These are phyloP conservation scores for Squalus acanthias DNA, from an alignment of 2,797 vertebrate species.

Conservation along the genomic window DNA sequence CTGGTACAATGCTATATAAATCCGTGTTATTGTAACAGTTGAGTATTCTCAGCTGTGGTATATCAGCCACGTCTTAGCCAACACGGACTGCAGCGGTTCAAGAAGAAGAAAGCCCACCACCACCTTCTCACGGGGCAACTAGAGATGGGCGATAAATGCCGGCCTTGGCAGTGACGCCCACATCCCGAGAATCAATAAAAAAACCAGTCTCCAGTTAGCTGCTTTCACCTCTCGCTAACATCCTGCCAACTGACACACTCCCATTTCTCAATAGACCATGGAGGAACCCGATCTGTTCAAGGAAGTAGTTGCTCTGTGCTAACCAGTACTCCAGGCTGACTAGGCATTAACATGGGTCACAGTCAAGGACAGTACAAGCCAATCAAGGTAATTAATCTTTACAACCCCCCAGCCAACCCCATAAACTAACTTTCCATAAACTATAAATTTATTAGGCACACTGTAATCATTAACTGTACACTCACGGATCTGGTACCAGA, in stretches of 20 bases:
- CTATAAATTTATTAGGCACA: slow-evolving; percentile 44
- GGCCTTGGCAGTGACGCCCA: not conserved
- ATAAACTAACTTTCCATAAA: slow-evolving; percentile 51
- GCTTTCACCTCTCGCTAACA: not conserved
- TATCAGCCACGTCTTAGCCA: not conserved
- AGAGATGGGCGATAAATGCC: not conserved
- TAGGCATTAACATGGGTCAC: not conserved
- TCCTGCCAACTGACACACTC: not conserved
- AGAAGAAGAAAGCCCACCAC: no score
- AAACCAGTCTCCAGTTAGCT: not conserved
- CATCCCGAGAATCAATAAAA: not conserved
- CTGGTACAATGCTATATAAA: not conserved
- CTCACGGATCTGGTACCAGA: not conserved
- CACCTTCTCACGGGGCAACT: not conserved
- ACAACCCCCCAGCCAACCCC: slow-evolving; percentile 43
- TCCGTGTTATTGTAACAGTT: not conserved
- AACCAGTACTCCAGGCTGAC: not conserved
- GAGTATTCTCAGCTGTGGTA: not conserved
- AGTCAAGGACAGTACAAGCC: slow-evolving; percentile 53
- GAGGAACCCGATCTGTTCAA: not conserved
- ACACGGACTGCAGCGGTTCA: not conserved
- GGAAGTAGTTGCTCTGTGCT: not conserved
- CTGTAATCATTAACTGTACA: slow-evolving; percentile 53
- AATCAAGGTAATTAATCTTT: slow-evolving; percentile 54
- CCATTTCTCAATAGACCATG: not conserved